Conservation (phyloP, 2,113 vertebrate genomes). For the Chionomys nivalis region DNA sequence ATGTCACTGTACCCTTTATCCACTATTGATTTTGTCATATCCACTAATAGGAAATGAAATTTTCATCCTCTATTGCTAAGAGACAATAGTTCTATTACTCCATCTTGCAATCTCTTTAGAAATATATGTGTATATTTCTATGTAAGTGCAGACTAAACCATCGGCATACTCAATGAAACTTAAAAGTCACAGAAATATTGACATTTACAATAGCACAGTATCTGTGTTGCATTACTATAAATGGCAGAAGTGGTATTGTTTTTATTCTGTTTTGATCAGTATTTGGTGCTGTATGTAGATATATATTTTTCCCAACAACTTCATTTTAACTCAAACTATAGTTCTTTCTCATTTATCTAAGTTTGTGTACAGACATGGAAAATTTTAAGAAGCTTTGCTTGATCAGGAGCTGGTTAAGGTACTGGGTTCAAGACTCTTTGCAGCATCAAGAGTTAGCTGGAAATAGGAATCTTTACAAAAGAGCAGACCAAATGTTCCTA, state of each 20-base stretch:
- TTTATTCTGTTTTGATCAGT: neutral
- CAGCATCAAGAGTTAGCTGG: too few relatives aligned
- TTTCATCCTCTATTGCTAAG: conserved; percentile 13
- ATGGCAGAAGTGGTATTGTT: accelerated
- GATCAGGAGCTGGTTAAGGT: too few relatives aligned
- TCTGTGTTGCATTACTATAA: accelerated
- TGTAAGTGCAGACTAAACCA: neutral
- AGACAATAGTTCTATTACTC: neutral
- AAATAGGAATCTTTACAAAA: too few relatives aligned
- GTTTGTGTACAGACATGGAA: neutral
- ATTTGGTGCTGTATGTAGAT: neutral
- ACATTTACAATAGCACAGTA: neutral
- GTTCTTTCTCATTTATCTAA: neutral
- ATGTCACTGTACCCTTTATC: neutral
- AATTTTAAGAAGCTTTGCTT: too few relatives aligned
- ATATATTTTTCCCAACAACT: neutral
- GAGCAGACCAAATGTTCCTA: too few relatives aligned
- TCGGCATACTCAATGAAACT: neutral
- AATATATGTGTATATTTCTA: neutral
- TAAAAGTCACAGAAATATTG: neutral
- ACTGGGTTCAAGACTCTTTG: too few relatives aligned
- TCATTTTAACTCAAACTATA: neutral
- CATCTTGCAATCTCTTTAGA: neutral
- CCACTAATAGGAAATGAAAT: neutral
- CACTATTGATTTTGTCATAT: neutral